Base-by-base conservation (phyloP, 2,888 invertebrate species). In the Pemphredon lugubris region DNA sequence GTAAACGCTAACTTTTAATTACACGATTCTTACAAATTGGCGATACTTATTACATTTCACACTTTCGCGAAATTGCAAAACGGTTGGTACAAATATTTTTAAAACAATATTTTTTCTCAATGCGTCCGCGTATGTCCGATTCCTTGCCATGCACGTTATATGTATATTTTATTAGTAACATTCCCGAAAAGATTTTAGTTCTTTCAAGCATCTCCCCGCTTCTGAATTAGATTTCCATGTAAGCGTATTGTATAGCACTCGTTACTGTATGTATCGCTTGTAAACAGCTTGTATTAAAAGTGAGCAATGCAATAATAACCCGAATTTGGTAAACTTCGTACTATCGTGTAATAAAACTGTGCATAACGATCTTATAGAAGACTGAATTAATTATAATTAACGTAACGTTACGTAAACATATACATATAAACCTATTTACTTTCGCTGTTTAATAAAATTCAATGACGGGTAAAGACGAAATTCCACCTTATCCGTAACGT, bases 241-340 rank as follows among this genome's bases (percentile, higher is more conserved):
- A 42, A 5, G 11, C 16, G 42, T 59, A 59, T 42, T 42, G 40
- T 21, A 11, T 53, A 54, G 37, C 45, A 54, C 21, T 16, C 40
- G 40, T 58, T 40, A 55, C 39, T 26, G 11, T 55, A 44, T 13
- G 11, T 45, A 26, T 11, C 14, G 58, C 54, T 60, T 48, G 58
- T 39, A 40, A 55, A 37, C 55, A 26, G 47, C 30, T 55, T 74
- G 57, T 48, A 59, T 63, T 57, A 65, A 66, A 69, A 7, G n/a
- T 30, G 53, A 55, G 37, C 60, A 61, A 30, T 21, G 23, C 34
- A 14, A 57, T 18, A 39, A 32, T 14, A 37, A 23, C 6, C 20
- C 16, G 45, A 64, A 54, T 57, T 61, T 54, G 53, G 16, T 21
- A 55, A 65, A 69, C 23, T 68, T 66, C 37, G 53, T 45, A n/a